Percentiles rank a stretch among this genome's conserved stretches.
Evolutionary conservation across 2,797 vertebrate species (phyloP).

Genomic region (Gambelia wislizenii): DNA sequence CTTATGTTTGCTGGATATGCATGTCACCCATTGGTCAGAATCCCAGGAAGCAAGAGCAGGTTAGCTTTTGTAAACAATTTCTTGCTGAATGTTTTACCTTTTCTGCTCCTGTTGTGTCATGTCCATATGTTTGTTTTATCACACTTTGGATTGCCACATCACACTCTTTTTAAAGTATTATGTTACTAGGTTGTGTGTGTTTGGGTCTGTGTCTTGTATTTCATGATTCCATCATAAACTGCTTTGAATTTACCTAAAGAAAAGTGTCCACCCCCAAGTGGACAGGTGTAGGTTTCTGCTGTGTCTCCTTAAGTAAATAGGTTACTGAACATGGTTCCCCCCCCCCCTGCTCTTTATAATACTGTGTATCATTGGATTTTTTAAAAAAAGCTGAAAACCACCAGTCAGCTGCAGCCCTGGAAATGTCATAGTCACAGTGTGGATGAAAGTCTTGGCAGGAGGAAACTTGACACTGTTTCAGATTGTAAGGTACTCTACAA

Average conservation of each 20-base stretch:
- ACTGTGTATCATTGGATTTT: not conserved
- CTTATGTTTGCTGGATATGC: too few species aligned
- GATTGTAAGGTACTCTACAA: not conserved
- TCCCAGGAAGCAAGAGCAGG: not conserved
- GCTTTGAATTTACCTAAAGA: too few species aligned
- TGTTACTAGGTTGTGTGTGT: too few species aligned
- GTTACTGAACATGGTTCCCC: not conserved
- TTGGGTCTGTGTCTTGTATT: not conserved
- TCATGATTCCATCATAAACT: not conserved
- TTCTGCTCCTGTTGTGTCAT: not conserved
- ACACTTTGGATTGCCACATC: not conserved
- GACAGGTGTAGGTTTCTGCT: not conserved
- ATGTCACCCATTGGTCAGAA: not conserved
- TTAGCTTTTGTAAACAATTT: not conserved
- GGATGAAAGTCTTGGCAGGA: not conserved
- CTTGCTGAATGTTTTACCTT: not conserved
- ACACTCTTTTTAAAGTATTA: not conserved
- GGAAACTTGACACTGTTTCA: not conserved
- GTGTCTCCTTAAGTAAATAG: not conserved
- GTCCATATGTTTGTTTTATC: not conserved
- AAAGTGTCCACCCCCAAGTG: not conserved
- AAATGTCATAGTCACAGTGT: not conserved
- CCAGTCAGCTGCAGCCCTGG: not conserved
- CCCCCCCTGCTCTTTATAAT: not conserved
- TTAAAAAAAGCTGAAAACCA: not conserved